Evolutionary conservation across 2,113 vertebrate genomes (phyloP).

Genomic region (Ramphastos sulfuratus): DNA sequence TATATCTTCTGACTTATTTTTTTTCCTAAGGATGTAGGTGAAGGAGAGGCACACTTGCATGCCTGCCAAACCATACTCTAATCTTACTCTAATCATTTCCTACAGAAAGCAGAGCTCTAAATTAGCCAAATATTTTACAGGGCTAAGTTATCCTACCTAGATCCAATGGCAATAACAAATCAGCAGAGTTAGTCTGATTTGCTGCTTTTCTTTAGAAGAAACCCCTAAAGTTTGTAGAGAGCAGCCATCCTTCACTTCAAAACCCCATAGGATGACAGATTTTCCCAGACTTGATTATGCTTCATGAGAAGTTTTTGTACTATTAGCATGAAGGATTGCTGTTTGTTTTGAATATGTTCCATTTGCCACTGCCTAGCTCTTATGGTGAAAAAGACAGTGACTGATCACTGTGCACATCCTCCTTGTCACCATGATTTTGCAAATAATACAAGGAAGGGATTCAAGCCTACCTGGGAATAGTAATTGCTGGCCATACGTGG

Average conservation of each 20-base stretch:
- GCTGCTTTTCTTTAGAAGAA: background rate
- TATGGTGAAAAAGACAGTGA: background rate
- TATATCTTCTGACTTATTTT: background rate
- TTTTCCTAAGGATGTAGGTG: background rate
- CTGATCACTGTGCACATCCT: background rate
- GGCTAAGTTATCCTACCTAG: background rate
- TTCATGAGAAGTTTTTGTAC: background rate
- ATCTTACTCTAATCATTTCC: background rate
- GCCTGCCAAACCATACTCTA: background rate
- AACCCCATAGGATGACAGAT: background rate
- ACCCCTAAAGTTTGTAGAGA: background rate
- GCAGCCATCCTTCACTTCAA: background rate
- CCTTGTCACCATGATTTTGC: conserved; percentile 3
- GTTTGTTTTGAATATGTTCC: background rate
- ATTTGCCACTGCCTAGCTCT: background rate
- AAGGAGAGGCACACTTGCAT: background rate
- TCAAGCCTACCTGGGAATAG: background rate
- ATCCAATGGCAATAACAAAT: background rate
- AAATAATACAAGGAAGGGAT: background rate
- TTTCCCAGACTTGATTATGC: background rate
- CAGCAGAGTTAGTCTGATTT: background rate
- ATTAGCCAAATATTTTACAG: background rate
- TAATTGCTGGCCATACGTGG: background rate
- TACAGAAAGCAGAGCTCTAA: background rate
- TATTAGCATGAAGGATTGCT: background rate